Conservation (phyloP, 1,140 invertebrate species). For the Ceratina australensis region DNA sequence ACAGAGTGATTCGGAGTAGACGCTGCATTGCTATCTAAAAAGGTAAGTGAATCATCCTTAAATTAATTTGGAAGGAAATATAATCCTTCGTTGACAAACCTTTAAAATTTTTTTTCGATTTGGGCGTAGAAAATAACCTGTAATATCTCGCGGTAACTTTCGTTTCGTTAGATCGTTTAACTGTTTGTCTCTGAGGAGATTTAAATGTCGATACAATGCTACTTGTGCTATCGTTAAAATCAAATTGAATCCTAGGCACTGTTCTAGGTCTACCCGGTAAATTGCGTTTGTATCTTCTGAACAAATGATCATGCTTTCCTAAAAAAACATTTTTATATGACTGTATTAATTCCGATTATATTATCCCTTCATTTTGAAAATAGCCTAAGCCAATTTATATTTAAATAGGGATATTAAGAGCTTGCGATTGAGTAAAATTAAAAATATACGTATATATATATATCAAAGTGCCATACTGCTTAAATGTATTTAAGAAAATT, state of each 20-base stretch:
- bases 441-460: too few relatives aligned
- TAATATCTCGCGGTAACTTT: slow-evolving; percentile 22
- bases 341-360: too few relatives aligned
- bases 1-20: slow-evolving; percentile 7
- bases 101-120: not conserved
- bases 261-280: not conserved
- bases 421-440: too few relatives aligned
- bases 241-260: not conserved
- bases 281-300: slow-evolving; percentile 59
- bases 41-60: not conserved
- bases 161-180: not conserved
- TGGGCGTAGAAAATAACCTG: slow-evolving; percentile 1
- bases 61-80: too few relatives aligned
- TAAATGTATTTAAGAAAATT: too few relatives aligned
- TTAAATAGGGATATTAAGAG: too few relatives aligned
- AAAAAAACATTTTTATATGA: slow-evolving; percentile 7
- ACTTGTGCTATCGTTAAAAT: not conserved
- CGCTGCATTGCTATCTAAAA: slow-evolving; percentile 7
- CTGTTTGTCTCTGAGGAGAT: slow-evolving; percentile 19
- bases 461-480: too few relatives aligned
- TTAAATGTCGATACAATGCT: not conserved
- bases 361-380: too few relatives aligned
- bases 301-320: slow-evolving; percentile 66
- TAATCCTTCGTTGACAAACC: slow-evolving; percentile 7
- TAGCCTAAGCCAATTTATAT: too few relatives aligned